These are phyloP conservation scores for Acronicta alni DNA, from an alignment of 2,888 invertebrate species.

Conservation along the genomic window DNA sequence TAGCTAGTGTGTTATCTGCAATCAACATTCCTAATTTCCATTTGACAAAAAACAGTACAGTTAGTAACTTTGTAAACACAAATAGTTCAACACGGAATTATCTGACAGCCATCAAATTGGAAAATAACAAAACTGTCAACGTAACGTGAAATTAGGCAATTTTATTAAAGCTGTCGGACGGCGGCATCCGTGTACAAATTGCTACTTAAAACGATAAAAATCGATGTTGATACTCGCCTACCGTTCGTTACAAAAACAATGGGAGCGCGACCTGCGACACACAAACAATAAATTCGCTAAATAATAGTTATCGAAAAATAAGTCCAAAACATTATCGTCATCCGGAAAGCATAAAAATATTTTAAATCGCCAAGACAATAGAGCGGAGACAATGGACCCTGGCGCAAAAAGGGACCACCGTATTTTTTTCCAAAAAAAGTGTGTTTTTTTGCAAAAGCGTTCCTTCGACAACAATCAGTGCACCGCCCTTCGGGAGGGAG, in stretches of 20 bases:
- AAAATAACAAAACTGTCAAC: constrained; percentile 69
- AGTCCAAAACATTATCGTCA: constrained; percentile 86
- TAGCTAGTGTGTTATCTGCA: constrained; percentile 44
- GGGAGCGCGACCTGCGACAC: constrained; percentile 56
- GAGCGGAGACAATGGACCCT: constrained; percentile 83
- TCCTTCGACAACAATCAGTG: constrained; percentile 82
- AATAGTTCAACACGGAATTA: constrained; percentile 58
- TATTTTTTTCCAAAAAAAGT: constrained; percentile 76
- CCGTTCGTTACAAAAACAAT: constrained; percentile 67
- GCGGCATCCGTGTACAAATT: constrained; percentile 79
- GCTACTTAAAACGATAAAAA: constrained; percentile 71
- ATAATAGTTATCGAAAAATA: constrained; percentile 88
- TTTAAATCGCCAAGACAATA: constrained; percentile 87
- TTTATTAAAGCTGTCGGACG: constrained; percentile 59
- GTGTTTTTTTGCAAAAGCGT: constrained; percentile 81
- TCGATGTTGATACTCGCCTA: constrained; percentile 56
- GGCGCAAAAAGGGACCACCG: constrained; percentile 82
- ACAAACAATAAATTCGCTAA: constrained; percentile 84
- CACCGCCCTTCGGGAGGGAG: constrained; percentile 73
- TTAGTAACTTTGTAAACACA: constrained; percentile 53
- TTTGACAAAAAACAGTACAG: constrained; percentile 48
- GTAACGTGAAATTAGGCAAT: constrained; percentile 66
- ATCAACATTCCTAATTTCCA: constrained; percentile 58
- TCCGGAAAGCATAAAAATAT: constrained; percentile 88
- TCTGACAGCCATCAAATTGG: constrained; percentile 64